Evolutionary conservation across 2,113 vertebrate genomes (phyloP), one percentile per base, ranked within the genome.

Genomic region (Syrrhaptes paradoxus): DNA sequence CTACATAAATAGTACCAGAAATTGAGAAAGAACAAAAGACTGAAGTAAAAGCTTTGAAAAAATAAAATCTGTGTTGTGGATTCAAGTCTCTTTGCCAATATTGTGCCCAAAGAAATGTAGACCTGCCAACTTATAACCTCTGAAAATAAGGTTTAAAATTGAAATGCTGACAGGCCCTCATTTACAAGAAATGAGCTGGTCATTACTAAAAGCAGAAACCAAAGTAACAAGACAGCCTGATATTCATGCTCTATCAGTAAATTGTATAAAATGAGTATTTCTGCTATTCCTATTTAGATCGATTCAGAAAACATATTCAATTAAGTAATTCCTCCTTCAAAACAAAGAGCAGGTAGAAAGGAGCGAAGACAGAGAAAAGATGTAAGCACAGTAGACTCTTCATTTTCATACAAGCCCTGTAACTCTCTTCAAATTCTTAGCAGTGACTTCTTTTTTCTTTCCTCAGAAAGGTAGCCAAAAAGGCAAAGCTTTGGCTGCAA

Each of bases 101-200:
- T 4, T 61, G 31, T 76, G 66, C 62, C 81, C 70, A 89, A 76
- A 90, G 55, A 91, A 89, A 63, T 28, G 49, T 7, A 57, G 32
- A 82, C 61, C 49, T 94, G 87, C 87, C 84, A 92, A 89, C 43
- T 67, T 91, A 85, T 32, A 96, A 78, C 61, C 43, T 87, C 85
- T 52, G 36, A 94, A 93, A 95, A 85, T 32, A 82, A 82, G 11
- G n/a, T 46, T 94, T 72, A 90, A 65, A 88, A 79, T 22, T 77
- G 49, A 91, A 93, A 95, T 73, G 62, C 85, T 95, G 90, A 85
- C 78, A 90, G 36, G 41, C 34, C 31, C 18, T 87, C 73, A 89
- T 75, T 87, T 91, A 91, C 45, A 85, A 68, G 54, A 93, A 85
- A 71, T 75, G 24, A 87, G 45, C 73, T 63, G 32, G 51, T 63